These are phyloP conservation scores for Alloscopus bannaensis DNA, from an alignment of 2,888 invertebrate genomes.

Conservation along the genomic window DNA sequence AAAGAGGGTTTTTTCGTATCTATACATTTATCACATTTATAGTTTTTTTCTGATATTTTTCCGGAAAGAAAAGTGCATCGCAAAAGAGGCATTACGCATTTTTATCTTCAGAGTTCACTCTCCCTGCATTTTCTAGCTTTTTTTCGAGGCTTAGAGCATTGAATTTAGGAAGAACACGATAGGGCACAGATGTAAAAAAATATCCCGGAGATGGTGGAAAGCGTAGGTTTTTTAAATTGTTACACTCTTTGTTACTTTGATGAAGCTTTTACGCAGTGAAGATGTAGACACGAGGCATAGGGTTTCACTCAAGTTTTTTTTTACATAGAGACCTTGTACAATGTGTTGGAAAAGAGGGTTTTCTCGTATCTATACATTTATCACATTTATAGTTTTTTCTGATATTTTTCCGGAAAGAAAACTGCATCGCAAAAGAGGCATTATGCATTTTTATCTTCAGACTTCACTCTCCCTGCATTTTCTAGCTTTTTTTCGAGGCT, in stretches of 20 bases:
- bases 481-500: not conserved
- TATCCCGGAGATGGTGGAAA: conserved; percentile 17
- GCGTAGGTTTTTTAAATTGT: not conserved
- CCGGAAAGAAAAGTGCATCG: conserved; percentile 7
- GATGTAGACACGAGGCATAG: conserved; percentile 20
- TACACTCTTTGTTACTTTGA: conserved; percentile 34
- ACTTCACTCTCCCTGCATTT: not conserved
- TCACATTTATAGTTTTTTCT: no score
- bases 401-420: no score
- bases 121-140: conserved; percentile 8
- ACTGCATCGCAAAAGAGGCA: conserved; percentile 6
- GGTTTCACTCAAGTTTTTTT: not conserved
- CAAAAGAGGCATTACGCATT: not conserved
- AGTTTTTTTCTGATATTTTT: no score
- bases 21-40: no score
- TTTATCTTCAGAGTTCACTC: conserved; percentile 20
- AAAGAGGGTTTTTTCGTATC: no score
- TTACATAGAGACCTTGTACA: no score
- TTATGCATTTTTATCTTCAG: conserved; percentile 20
- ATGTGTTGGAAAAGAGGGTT: no score
- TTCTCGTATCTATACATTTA: no score
- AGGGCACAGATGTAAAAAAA: conserved; percentile 66
- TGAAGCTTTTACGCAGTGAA: conserved; percentile 9
- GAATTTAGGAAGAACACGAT: conserved; percentile 36
- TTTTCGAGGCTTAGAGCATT: not conserved